Evolutionary conservation across 1,140 invertebrate genomes (phyloP), one percentile per base, ranked within the genome.

Genomic region (Helicoverpa armigera): DNA sequence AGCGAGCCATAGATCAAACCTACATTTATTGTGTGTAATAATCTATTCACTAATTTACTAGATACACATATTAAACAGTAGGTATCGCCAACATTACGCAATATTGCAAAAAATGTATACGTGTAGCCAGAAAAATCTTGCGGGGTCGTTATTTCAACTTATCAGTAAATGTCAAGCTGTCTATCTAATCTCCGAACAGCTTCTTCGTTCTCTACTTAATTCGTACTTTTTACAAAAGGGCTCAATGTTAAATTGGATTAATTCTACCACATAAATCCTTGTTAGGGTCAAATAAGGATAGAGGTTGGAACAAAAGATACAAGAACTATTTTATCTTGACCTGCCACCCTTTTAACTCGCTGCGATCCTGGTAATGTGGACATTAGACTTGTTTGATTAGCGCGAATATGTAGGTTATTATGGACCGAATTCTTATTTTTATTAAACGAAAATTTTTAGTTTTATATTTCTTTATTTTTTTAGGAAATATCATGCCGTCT

Each of bases 261-360:
- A 91, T 90, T 91, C 90, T 58, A 82, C 88, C 87, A 87, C 88
- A 90, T 88, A 90, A 92, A 91, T 90, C 87, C 83, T 82, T 79
- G 86, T 88, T 87, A 88, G 85, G 88, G 82, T 86, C 79, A 82
- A 82, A 54, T 23, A 73, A 29, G 83, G 80, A 77, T 84, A 83
- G 82, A 69, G 79, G 82, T 83, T 79, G 31, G 58, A 54, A 54
- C 54, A 48, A 82, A 74, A 80, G 83, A 83, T 82, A 58, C 35
- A 79, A 43, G 13, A 70, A 65, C 80, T 78, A 83, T 72, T 85
- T 85, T 87, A 87, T 82, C 82, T 84, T 87, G 83, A 88, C 85
- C 83, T 78, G 10, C n/a, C 29, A 65, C 9, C 50, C 51, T 67
- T 67, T 78, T 50, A 31, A 56, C 29, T 18, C 58, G 51, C 35